Percentiles rank a stretch among this genome's conserved stretches.
These are phyloP conservation scores for Zelostemma sp. DNA, from an alignment of 1,140 invertebrate genomes.

Conservation along the genomic window DNA sequence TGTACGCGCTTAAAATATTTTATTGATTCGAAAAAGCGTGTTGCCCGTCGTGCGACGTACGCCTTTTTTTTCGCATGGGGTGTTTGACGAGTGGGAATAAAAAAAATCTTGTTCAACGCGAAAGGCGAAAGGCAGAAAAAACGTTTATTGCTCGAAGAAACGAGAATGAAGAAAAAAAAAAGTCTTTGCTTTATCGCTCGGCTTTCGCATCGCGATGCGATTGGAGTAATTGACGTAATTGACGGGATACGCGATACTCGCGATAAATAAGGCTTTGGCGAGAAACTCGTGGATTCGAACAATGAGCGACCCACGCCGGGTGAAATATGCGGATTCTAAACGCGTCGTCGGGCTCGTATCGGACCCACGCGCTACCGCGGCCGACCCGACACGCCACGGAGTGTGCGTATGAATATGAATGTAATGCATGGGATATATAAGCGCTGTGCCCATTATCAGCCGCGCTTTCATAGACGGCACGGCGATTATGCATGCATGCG, in stretches of 20 bases:
- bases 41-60: too few relatives aligned
- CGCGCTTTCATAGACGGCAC: slow-evolving; percentile 26
- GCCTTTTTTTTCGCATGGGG: too few relatives aligned
- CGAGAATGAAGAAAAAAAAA: not conserved
- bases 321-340: slow-evolving; percentile 3
- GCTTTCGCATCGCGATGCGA: slow-evolving; percentile 1
- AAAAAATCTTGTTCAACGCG: too few relatives aligned
- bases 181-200: not conserved
- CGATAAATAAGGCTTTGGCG: not conserved
- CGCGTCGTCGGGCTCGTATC: slow-evolving; percentile 7
- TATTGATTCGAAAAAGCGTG: too few relatives aligned
- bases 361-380: slow-evolving; percentile 21
- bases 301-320: slow-evolving; percentile 5
- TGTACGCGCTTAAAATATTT: slow-evolving; percentile 8
- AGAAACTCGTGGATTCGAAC: not conserved
- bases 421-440: slow-evolving; percentile 7
- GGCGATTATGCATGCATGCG: slow-evolving; percentile 21
- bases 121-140: too few relatives aligned
- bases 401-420: slow-evolving; percentile 16
- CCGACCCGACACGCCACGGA: slow-evolving; percentile 22
- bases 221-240: slow-evolving; percentile 16
- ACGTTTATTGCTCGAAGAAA: not conserved
- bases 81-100: too few relatives aligned
- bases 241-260: slow-evolving; percentile 6
- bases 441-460: slow-evolving; percentile 16